Evolutionary conservation across 2,797 vertebrate genomes (phyloP).

Genomic region (Enteromius unitaeniatus): DNA sequence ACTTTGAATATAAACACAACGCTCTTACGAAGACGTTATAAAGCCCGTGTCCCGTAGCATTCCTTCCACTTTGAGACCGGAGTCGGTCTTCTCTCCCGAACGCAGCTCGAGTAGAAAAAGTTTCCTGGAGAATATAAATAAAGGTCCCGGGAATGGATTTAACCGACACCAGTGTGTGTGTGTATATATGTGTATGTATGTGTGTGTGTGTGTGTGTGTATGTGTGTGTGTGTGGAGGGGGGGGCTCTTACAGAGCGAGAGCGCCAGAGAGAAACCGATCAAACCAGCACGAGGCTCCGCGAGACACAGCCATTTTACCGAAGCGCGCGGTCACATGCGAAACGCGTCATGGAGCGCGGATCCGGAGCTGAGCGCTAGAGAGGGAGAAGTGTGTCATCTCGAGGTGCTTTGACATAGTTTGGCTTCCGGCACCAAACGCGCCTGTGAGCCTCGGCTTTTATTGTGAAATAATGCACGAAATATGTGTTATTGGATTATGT

Average conservation of each 20-base stretch:
- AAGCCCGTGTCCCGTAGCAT: slow-evolving; percentile 81
- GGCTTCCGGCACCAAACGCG: neutral
- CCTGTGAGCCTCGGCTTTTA: neutral
- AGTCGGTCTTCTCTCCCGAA: slow-evolving; percentile 80
- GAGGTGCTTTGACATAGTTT: neutral
- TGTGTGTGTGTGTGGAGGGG: slow-evolving; percentile 52
- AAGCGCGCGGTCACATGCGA: slow-evolving; percentile 82
- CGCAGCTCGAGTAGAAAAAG: slow-evolving; percentile 72
- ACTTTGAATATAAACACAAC: slow-evolving; percentile 81
- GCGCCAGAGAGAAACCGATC: slow-evolving; percentile 86
- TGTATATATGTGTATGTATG: slow-evolving; percentile 49
- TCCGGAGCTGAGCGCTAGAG: slow-evolving; percentile 24
- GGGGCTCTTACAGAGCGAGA: slow-evolving; percentile 83
- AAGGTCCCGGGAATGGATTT: slow-evolving; percentile 75
- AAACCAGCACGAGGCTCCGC: slow-evolving; percentile 98
- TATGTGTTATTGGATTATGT: neutral
- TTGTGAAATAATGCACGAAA: neutral
- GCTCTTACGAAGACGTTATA: slow-evolving; percentile 74
- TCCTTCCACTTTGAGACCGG: slow-evolving; percentile 79
- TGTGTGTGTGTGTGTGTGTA: slow-evolving; percentile 58
- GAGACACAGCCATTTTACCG: slow-evolving; percentile 90
- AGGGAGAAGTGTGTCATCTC: slow-evolving; percentile 17
- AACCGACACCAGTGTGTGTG: slow-evolving; percentile 72
- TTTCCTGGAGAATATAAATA: slow-evolving; percentile 76
- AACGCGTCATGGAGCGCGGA: slow-evolving; percentile 81